Percentiles rank a stretch among this genome's conserved stretches.
Conservation (phyloP, 2,888 invertebrate species). For the Drosophila parthenogenetica region DNA sequence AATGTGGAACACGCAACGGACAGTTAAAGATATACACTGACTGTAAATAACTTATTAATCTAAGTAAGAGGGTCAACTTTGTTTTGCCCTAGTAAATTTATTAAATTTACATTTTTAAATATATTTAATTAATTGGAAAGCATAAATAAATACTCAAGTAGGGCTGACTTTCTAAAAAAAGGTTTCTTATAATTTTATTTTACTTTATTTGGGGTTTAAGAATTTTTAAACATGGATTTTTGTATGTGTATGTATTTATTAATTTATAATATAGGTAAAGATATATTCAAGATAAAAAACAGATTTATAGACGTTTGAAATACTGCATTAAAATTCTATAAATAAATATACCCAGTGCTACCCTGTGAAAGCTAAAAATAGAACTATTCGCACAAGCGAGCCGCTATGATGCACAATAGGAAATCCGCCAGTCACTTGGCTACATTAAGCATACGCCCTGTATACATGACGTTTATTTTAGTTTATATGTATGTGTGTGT, state of each 20-base stretch:
- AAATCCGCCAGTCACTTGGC: conserved; percentile 70
- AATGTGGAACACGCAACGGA: conserved; percentile 68
- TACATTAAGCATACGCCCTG: conserved; percentile 72
- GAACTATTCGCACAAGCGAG: conserved; percentile 31
- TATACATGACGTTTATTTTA: conserved; percentile 10
- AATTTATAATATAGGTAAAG: too few relatives aligned
- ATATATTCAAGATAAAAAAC: too few relatives aligned
- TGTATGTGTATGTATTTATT: too few relatives aligned
- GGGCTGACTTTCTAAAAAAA: too few relatives aligned
- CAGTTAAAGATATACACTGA: conserved; percentile 49
- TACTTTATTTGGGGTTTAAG: too few relatives aligned
- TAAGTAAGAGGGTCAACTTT: background rate
- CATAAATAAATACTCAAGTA: too few relatives aligned
- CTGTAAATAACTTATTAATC: conserved; percentile 36
- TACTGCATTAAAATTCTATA: too few relatives aligned
- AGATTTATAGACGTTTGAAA: too few relatives aligned
- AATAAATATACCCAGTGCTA: conserved; percentile 8
- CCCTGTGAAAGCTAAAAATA: conserved; percentile 23
- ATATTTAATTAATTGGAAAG: background rate
- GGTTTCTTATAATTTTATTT: too few relatives aligned
- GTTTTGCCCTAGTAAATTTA: conserved; percentile 14
- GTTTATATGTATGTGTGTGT: conserved; percentile 4
- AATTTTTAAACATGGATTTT: too few relatives aligned
- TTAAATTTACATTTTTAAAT: background rate
- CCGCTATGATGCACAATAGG: conserved; percentile 58